Evolutionary conservation across 2,113 vertebrate species (phyloP).

Genomic region (Peucedramus taeniatus): DNA sequence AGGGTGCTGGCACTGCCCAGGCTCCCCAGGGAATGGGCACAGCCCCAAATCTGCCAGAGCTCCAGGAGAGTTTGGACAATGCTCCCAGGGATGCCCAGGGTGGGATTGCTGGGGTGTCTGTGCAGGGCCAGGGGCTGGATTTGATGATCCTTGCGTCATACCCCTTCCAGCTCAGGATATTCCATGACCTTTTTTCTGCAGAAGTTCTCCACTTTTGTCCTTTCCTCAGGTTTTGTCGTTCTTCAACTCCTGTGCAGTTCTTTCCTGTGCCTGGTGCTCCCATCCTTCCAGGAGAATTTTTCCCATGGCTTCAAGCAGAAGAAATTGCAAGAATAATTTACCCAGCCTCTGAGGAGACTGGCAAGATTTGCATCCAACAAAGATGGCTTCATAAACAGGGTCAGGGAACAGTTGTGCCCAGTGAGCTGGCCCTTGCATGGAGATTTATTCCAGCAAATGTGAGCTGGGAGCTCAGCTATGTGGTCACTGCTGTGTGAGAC

Average conservation of each 20-base stretch:
- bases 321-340: neutral
- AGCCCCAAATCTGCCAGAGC: rapidly evolving
- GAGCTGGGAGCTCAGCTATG: neutral
- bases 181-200: neutral
- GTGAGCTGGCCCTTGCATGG: neutral
- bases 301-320: neutral
- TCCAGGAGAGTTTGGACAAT: rapidly evolving
- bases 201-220: neutral
- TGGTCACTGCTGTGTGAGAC: neutral
- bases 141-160: neutral
- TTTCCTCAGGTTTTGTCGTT: rapidly evolving
- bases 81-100: rapidly evolving
- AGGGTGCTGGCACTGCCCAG: neutral
- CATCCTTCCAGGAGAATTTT: neutral
- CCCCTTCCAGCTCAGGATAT: neutral
- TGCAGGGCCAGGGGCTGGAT: neutral
- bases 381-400: neutral
- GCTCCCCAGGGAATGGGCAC: neutral
- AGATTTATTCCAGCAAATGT: neutral
- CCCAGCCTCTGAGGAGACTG: neutral
- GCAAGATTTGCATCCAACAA: neutral
- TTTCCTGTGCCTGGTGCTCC: neutral
- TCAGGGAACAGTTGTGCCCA: neutral
- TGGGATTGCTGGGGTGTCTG: neutral
- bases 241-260: neutral